A percentile compares a stretch with the other conserved stretches of the same genome.
Conservation (phyloP, 2,113 vertebrate genomes). For the Morone chrysops region DNA sequence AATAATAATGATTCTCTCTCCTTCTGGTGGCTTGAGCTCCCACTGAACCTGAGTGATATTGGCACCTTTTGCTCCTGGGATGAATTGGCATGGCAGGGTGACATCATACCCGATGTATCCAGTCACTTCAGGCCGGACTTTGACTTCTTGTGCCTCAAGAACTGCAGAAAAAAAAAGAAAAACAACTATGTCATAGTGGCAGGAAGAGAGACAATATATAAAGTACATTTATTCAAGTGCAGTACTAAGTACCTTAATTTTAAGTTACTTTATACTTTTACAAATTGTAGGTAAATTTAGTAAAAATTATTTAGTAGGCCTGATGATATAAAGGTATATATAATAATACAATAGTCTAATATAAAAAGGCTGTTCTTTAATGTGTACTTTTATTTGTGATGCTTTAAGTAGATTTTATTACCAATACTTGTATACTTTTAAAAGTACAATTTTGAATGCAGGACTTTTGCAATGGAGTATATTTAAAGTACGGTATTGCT, state of each 20-base stretch:
- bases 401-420: not conserved
- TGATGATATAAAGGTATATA: too few relatives aligned
- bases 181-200: too few relatives aligned
- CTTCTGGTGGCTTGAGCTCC: constrained; percentile 26
- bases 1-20: constrained; percentile 36
- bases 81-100: constrained; percentile 74
- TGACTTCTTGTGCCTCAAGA: constrained; percentile 52
- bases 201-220: too few relatives aligned
- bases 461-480: too few relatives aligned
- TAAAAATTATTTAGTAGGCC: too few relatives aligned
- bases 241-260: too few relatives aligned
- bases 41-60: constrained; percentile 61
- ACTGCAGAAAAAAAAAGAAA: constrained; percentile 28
- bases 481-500: not conserved
- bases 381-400: not conserved
- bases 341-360: too few relatives aligned
- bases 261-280: too few relatives aligned
- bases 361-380: not conserved
- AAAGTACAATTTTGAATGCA: too few relatives aligned
- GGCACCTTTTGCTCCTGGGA: accelerated
- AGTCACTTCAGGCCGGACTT: constrained; percentile 46
- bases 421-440: not conserved
- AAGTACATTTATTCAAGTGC: too few relatives aligned
- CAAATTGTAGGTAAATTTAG: too few relatives aligned
- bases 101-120: constrained; percentile 73